A percentile compares a stretch with the other conserved stretches of the same genome.
Conservation (phyloP, 2,888 invertebrate genomes). For the Diachrysia chrysitis region DNA sequence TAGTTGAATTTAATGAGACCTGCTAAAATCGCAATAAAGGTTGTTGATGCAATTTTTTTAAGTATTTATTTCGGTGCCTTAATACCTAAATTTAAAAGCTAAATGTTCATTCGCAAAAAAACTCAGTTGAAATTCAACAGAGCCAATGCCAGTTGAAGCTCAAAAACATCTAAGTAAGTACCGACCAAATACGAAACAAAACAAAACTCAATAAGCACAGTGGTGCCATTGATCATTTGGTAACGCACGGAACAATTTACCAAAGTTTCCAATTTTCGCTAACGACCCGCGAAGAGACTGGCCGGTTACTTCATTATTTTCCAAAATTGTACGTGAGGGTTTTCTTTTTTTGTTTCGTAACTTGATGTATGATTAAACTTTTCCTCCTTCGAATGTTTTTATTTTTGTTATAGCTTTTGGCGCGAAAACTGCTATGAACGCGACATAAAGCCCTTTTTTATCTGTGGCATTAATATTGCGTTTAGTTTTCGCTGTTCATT, state of each 20-base stretch:
- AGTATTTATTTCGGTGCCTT: too few relatives aligned
- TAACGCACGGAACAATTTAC: conserved; percentile 57
- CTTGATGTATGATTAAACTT: conserved; percentile 77
- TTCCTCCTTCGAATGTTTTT: conserved; percentile 53
- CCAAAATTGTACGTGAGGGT: conserved; percentile 75
- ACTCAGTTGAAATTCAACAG: conserved; percentile 29
- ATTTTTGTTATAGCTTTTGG: conserved; percentile 44
- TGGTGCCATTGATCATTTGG: conserved; percentile 78
- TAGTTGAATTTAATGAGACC: not conserved
- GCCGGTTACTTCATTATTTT: conserved; percentile 84
- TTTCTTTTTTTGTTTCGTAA: conserved; percentile 55
- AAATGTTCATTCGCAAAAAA: not conserved
- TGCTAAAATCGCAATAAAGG: not conserved
- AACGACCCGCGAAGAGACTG: conserved; percentile 81
- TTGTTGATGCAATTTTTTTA: too few relatives aligned
- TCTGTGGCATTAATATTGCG: conserved; percentile 32
- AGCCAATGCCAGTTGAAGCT: conserved; percentile 19
- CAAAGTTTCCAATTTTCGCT: conserved; percentile 76
- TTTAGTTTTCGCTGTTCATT: conserved; percentile 19
- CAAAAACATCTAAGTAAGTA: conserved; percentile 24
- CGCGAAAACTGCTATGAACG: conserved; percentile 39
- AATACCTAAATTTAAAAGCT: not conserved
- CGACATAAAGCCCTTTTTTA: conserved; percentile 37
- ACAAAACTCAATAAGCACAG: conserved; percentile 62
- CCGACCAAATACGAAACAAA: conserved; percentile 53